Evolutionary conservation across 2,888 invertebrate genomes (phyloP), one percentile per base, ranked within the genome.

Genomic region (Choreutis nemorana): DNA sequence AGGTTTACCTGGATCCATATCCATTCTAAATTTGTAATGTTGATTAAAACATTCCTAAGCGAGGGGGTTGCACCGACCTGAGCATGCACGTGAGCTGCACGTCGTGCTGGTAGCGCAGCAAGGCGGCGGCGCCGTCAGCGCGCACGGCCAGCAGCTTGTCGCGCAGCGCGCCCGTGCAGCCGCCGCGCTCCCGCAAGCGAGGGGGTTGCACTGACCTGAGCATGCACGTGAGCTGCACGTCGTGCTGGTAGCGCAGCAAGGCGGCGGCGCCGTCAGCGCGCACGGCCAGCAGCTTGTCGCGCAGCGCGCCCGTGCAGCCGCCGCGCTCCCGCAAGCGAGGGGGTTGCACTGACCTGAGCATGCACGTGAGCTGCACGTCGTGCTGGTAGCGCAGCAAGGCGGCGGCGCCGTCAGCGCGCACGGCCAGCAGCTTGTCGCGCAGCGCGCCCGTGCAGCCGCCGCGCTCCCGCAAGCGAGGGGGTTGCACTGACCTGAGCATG

Each of bases 361-460:
- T 79, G 49, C 97, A 89, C 8, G 94, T 96, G 40, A 98, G 84
- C 55, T 97, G 96, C 39, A 97, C 84, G 68, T 98, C 97, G 65
- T 97, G 91, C 48, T 93, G 91, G 54, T 92, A 83, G 32, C 94
- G 79, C 46, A 89, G 88, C 26, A 98, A 80, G 1, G 96, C 96
- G 8, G 87, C 64, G 2, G 87, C 89, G 1, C 97, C 97, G 56
- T 96, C 95, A n/a, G 90, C 88, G 22, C 95, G 80, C 37, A 97
- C 88, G 2, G 90, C 87, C 67, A 90, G 89, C 14, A 97, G 88
- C 70, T 94, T 95, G 52, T 95, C 95, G 15, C 91, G 82, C 28
- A 96, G 73, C 2, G 87, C 83, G n/a, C n/a, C n/a, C n/a, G n/a
- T n/a, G n/a, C n/a, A n/a, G 4, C 55, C 63, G 6, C 90, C 42